Percentiles rank a stretch among this genome's conserved stretches.
Conservation (phyloP, 2,113 vertebrate genomes). For the Falco punctatus region DNA sequence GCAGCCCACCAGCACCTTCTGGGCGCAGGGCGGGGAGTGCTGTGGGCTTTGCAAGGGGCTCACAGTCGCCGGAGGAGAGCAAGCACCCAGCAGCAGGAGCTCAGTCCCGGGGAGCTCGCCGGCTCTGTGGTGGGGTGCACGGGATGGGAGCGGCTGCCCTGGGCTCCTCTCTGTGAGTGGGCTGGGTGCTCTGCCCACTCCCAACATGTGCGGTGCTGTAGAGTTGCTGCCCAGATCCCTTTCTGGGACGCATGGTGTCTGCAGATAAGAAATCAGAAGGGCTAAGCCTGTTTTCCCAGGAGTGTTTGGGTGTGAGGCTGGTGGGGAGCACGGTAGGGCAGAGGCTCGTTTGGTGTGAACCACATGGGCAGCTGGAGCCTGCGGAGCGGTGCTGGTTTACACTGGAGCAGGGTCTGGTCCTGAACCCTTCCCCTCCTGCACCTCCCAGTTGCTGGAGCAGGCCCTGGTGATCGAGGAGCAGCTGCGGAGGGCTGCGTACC, state of each 20-base stretch:
- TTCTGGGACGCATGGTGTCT: background rate
- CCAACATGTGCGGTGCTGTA: fast-evolving
- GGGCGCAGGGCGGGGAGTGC: fast-evolving
- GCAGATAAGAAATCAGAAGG: background rate
- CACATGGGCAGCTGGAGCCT: fast-evolving
- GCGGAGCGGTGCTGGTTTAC: fast-evolving
- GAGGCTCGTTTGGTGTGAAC: background rate
- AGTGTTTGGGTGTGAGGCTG: background rate
- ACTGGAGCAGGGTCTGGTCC: background rate
- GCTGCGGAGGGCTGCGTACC: constrained; percentile 91
- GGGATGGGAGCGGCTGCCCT: no score
- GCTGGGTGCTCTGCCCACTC: background rate
- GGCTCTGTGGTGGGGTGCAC: fast-evolving
- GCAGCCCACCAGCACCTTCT: background rate
- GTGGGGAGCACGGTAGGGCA: background rate
- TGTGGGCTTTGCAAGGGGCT: fast-evolving
- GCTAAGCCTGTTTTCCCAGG: background rate
- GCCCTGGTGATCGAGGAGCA: constrained; percentile 98
- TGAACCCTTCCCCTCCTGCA: background rate
- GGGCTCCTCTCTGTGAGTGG: background rate
- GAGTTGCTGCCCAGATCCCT: background rate
- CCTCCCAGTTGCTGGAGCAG: constrained; percentile 90
- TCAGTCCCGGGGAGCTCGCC: fast-evolving
- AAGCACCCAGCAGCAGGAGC: background rate
- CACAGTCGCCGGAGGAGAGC: fast-evolving